phyloP scores from a whole-genome alignment of 2,797 vertebrate species.

The Hipposideros larvatus region DNA sequence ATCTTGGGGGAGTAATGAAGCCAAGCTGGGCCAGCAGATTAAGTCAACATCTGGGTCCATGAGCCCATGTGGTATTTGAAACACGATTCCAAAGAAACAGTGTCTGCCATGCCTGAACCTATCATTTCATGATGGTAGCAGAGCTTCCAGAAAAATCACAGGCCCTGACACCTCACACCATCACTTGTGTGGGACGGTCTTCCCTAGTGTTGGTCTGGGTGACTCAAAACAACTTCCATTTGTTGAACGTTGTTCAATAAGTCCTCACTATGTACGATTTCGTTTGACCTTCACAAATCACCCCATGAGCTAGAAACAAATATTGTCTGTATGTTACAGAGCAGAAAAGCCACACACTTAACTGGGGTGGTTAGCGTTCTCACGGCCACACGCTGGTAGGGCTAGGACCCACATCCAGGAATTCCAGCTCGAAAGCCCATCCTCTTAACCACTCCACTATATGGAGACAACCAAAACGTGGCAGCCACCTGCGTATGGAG shows the following conservation, averaged over 20 bases:
- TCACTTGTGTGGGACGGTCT: neutral
- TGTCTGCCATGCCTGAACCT: neutral
- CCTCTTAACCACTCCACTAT: too few relatives aligned
- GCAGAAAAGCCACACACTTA: neutral
- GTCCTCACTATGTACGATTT: neutral
- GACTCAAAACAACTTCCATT: neutral
- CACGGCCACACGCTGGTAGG: neutral
- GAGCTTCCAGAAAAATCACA: neutral
- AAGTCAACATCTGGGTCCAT: slow-evolving; percentile 8
- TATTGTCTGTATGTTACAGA: neutral
- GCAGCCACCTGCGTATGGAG: too few relatives aligned
- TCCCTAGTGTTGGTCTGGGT: neutral
- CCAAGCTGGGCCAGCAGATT: slow-evolving; percentile 52
- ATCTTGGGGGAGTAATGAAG: slow-evolving; percentile 58
- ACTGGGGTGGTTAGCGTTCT: neutral
- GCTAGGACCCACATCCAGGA: neutral
- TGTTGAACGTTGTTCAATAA: neutral
- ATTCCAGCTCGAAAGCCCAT: neutral
- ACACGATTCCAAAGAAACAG: neutral
- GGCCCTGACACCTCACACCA: neutral
- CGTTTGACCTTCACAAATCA: neutral
- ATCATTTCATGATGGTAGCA: neutral
- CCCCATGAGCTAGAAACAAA: neutral
- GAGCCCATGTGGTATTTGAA: neutral
- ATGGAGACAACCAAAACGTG: neutral